Evolutionary conservation across 2,888 invertebrate species (phyloP), one percentile per base, ranked within the genome.

Genomic region (Eueremaeus valkanovi): DNA sequence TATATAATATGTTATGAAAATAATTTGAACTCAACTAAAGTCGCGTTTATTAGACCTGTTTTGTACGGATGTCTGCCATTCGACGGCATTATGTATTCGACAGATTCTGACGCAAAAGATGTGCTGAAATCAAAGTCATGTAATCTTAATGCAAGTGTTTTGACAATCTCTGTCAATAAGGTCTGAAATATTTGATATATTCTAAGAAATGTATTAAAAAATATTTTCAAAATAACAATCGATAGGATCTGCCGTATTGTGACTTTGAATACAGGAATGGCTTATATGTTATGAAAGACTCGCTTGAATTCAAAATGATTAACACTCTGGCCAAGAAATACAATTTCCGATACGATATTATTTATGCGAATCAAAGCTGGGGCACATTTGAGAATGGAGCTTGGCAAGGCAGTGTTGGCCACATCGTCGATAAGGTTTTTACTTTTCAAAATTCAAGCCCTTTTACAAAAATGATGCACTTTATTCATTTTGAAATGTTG

Each of bases 311-410:
- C 5, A 21, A 11, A 3, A 66, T 66, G 66, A 66, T 66, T 36
- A 21, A 66, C n/a, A 2, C 36, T 1, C n/a, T 66, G 40, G 16
- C 36, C 5, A 66, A 36, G n/a, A 66, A 36, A 18, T 66, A 8
- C 18, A 66, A 66, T 66, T 66, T 66, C 40, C 3, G 3, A 3
- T 66, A 66, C 21, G 8, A 36, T 21, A 1, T 66, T 1, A 9
- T 66, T 1, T 66, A 36, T 21, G 66, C 36, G 3, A 66, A 66
- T n/a, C 66, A 66, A n/a, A 66, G 66, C n/a, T 66, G 66, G 66
- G 66, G 66, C n/a, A 40, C n/a, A 18, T 36, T 8, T 40, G 40
- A 40, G 21, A 40, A 36, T 8, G 66, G 66, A 3, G 21, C n/a
- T 3, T 66, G 66, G 66, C 1, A 6, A 1, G 66, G 66, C 2